Base-by-base conservation (phyloP, 1,140 invertebrate genomes). In the Diorhabda carinulata region DNA sequence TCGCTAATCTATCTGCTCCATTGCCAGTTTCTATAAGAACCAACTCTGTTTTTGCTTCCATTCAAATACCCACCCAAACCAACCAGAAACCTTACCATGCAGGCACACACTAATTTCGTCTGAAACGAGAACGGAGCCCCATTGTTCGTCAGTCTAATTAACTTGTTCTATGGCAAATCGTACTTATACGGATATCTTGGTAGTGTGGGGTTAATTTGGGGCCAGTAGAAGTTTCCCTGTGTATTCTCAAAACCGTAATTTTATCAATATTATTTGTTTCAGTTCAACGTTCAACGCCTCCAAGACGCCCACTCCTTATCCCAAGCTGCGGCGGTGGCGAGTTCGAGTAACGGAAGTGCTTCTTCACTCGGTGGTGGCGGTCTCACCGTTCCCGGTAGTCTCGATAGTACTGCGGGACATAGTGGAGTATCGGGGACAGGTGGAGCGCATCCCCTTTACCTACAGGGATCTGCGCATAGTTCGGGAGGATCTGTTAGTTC, bases 231-330 rank as follows among this genome's bases (percentile, higher is more conserved):
- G 25, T 25, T 25, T 25, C 25, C 25, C 25, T 25, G 25, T 25
- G 25, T 56, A 56, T 56, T 56, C n/a, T n/a, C 52, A 7, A n/a
- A 56, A 7, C n/a, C 52, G 6, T n/a, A 56, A 56, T n/a, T 56
- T n/a, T 7, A 56, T 56, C 52, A 56, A n/a, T n/a, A 9, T 60
- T 60, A 10, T 60, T 60, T 64, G n/a, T 78, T 78, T 4, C 75
- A 80, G 78, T 80, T 80, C 73, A 80, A 79, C 66, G 78, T 79
- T 41, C 78, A 80, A 73, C 70, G 78, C 62, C 68, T 80, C 8
- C 78, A 80, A 68, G 78, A 80, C 44, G 73, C 78, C 10, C 78
- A 80, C 67, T 70, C 77, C 8, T 70, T 79, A 5, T 77, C 77
- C 25, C 76, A 74, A 42, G 73, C 75, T 8, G 72, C 72, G 67